Evolutionary conservation across 2,797 vertebrate species (phyloP).

Genomic region (Syngnathus acus): DNA sequence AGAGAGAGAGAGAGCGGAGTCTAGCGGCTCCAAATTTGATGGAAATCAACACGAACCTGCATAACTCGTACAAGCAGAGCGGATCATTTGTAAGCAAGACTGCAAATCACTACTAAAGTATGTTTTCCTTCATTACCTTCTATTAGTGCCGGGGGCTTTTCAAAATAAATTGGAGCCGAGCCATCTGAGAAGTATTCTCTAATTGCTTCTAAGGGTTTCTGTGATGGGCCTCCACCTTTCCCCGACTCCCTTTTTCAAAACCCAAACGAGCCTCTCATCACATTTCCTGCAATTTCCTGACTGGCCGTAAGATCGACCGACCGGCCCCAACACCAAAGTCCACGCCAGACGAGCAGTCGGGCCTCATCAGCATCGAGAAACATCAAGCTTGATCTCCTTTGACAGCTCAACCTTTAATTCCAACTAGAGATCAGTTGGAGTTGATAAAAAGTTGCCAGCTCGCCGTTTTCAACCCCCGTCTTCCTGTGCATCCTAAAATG

Average conservation of each 20-base stretch:
- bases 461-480: neutral
- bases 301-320: neutral
- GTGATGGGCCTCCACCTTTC: conserved; percentile 28
- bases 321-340: neutral
- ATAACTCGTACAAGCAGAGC: conserved; percentile 21
- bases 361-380: neutral
- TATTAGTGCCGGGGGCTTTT: conserved; percentile 50
- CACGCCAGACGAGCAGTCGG: neutral
- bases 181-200: conserved; percentile 47
- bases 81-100: conserved; percentile 21
- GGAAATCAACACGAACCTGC: conserved; percentile 9
- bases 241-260: neutral
- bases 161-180: conserved; percentile 52
- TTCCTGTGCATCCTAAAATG: neutral
- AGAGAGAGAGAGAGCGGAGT: neutral
- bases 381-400: neutral
- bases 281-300: conserved; percentile 7
- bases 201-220: conserved; percentile 66
- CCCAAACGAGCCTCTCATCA: neutral
- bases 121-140: conserved; percentile 57
- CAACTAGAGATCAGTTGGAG: neutral
- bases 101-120: conserved; percentile 40
- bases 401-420: conserved; percentile 1
- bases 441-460: neutral
- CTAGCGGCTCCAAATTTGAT: neutral